These are phyloP conservation scores for Epicampocera succincta DNA, from an alignment of 2,888 invertebrate species.

Conservation along the genomic window DNA sequence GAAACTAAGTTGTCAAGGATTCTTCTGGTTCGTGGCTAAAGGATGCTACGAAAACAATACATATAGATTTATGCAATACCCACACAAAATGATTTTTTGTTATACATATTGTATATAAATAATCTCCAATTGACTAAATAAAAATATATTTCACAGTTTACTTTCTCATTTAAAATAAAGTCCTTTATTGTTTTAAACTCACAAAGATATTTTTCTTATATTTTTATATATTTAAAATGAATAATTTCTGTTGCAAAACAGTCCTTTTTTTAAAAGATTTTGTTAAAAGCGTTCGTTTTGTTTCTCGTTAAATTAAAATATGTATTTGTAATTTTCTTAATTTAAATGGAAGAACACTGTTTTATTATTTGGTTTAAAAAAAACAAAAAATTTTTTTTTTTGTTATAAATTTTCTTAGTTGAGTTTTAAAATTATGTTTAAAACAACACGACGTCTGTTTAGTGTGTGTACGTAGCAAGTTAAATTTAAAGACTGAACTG, in stretches of 20 bases:
- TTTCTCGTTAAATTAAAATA: slow-evolving; percentile 40
- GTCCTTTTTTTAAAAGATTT: slow-evolving; percentile 44
- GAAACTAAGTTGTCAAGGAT: slow-evolving; percentile 47
- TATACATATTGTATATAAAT: neutral
- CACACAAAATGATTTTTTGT: slow-evolving; percentile 24
- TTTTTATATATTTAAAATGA: neutral
- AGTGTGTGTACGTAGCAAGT: slow-evolving; percentile 71
- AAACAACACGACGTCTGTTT: slow-evolving; percentile 46
- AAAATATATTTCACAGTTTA: slow-evolving; percentile 67
- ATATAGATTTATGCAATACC: slow-evolving; percentile 58
- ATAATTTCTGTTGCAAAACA: slow-evolving; percentile 27
- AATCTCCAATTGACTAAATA: neutral
- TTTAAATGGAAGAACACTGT: slow-evolving; percentile 63
- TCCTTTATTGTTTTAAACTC: slow-evolving; percentile 55
- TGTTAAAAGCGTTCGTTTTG: slow-evolving; percentile 48
- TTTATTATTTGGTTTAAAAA: slow-evolving; percentile 36
- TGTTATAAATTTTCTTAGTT: slow-evolving; percentile 33
- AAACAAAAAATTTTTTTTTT: too few species aligned
- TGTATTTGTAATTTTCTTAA: slow-evolving; percentile 24
- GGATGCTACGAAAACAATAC: slow-evolving; percentile 41
- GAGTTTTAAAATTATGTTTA: slow-evolving; percentile 54
- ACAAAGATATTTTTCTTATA: slow-evolving; percentile 40
- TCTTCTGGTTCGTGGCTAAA: neutral
- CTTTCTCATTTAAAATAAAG: slow-evolving; percentile 42
- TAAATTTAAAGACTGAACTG: slow-evolving; percentile 80